phyloP scores from a whole-genome alignment of 2,113 vertebrate species.

The Rissa tridactyla region DNA sequence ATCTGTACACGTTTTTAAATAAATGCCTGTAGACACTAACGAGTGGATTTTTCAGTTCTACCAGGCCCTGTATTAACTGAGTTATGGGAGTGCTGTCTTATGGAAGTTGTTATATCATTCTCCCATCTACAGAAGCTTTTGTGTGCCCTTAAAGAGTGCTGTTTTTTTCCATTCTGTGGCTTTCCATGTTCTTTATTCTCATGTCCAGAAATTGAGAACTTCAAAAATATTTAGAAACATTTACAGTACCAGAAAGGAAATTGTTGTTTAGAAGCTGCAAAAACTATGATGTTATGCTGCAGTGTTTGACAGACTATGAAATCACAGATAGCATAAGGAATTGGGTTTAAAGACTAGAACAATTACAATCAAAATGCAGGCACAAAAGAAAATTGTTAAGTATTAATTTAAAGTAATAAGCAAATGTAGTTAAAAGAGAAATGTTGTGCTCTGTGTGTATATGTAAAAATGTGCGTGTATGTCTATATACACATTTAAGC shows the following conservation, averaged over 20 bases:
- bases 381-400: background rate
- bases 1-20: background rate
- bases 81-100: background rate
- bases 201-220: background rate
- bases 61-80: background rate
- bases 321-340: background rate
- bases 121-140: background rate
- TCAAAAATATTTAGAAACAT: background rate
- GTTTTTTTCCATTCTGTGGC: background rate
- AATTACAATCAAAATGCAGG: background rate
- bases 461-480: background rate
- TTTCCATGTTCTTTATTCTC: background rate
- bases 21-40: background rate
- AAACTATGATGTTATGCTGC: background rate
- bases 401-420: background rate
- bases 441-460: background rate
- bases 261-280: background rate
- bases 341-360: background rate
- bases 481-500: background rate
- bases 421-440: background rate
- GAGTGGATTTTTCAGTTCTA: background rate
- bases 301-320: background rate
- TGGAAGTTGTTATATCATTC: background rate
- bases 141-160: background rate
- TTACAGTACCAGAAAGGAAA: background rate